Evolutionary conservation across 2,888 invertebrate species (phyloP).

Genomic region (Daptonema setosum): DNA sequence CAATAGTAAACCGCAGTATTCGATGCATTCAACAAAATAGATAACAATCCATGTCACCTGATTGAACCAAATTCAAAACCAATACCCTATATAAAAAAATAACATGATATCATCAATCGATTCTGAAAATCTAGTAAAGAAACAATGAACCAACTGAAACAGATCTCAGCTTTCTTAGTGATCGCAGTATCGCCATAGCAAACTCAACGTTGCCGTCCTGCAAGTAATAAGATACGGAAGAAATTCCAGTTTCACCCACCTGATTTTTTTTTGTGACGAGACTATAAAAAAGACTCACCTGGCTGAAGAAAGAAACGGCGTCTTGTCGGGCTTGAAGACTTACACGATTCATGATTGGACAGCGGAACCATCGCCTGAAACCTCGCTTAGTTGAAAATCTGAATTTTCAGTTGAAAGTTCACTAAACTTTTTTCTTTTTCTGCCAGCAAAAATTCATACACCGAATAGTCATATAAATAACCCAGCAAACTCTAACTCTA

Average conservation of each 20-base stretch:
- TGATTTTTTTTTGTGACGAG: no score
- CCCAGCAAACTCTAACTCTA: no score
- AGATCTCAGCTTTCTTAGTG: conserved; percentile 11
- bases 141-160: conserved; percentile 25
- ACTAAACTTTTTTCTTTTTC: no score
- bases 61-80: background rate
- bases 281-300: no score
- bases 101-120: background rate
- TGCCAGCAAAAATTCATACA: no score
- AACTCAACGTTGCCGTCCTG: conserved; percentile 41
- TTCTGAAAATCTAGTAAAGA: background rate
- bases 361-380: conserved; percentile 45
- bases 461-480: no score
- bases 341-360: conserved; percentile 44
- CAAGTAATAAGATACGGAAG: no score
- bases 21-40: no score
- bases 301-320: conserved; percentile 47
- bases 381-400: conserved; percentile 5
- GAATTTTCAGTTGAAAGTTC: background rate
- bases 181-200: conserved; percentile 37
- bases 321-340: conserved; percentile 44
- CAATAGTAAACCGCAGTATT: no score
- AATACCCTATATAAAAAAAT: background rate
- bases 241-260: no score
- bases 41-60: no score